A percentile compares a stretch with the other conserved stretches of the same genome.
Conservation (phyloP, 1,140 invertebrate species). For the Euwallacea fornicatus region DNA sequence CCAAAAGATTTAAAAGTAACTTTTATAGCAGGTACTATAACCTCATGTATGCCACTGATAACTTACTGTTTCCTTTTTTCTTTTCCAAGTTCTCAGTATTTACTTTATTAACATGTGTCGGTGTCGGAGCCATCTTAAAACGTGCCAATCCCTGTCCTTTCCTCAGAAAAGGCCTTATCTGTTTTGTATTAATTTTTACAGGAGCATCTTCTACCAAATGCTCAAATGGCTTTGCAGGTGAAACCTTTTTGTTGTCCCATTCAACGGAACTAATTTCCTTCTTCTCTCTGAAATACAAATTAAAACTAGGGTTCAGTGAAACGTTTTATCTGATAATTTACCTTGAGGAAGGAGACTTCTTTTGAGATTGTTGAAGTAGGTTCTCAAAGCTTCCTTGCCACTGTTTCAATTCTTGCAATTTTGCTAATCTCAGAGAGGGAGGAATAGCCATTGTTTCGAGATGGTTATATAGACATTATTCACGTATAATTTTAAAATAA, state of each 20-base stretch:
- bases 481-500: neutral
- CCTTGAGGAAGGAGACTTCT: neutral
- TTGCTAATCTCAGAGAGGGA: slow-evolving; percentile 24
- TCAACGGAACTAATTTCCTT: slow-evolving; percentile 6
- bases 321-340: neutral
- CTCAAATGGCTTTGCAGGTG: slow-evolving; percentile 40
- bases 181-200: slow-evolving; percentile 31
- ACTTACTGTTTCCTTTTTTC: too few relatives aligned
- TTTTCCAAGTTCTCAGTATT: too few relatives aligned
- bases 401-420: slow-evolving; percentile 38
- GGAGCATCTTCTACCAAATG: slow-evolving; percentile 35
- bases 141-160: slow-evolving; percentile 47
- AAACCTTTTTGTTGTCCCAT: slow-evolving; percentile 39
- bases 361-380: slow-evolving; percentile 20
- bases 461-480: neutral
- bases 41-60: too few relatives aligned
- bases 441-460: slow-evolving; percentile 29
- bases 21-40: too few relatives aligned
- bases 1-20: too few relatives aligned
- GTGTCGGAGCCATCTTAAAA: slow-evolving; percentile 42
- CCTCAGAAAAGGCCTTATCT: slow-evolving; percentile 48
- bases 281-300: slow-evolving; percentile 2
- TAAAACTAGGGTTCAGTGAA: slow-evolving; percentile 7
- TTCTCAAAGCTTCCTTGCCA: slow-evolving; percentile 41
- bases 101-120: too few relatives aligned